phyloP scores from a whole-genome alignment of 1,140 invertebrate genomes.

The Sarcophaga peregrina region DNA sequence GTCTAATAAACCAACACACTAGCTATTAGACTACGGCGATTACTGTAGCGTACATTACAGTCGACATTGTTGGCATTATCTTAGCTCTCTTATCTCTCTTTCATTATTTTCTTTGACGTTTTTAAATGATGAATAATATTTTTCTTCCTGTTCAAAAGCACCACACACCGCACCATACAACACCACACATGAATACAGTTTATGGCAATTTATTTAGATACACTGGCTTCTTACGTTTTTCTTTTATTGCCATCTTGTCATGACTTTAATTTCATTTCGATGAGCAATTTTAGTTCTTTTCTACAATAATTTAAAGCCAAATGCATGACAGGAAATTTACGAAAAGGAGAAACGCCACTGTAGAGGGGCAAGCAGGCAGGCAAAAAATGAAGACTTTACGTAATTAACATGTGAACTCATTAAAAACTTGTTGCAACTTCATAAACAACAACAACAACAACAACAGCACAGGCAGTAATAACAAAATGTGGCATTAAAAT shows the following conservation, averaged over 20 bases:
- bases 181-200: not conserved
- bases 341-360: not conserved
- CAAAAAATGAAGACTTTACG: constrained; percentile 10
- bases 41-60: no score
- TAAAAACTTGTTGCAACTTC: constrained; percentile 42
- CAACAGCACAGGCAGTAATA: not conserved
- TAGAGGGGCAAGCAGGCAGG: not conserved
- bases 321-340: not conserved
- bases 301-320: constrained; percentile 18
- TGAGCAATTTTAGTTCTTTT: not conserved
- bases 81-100: no score
- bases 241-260: not conserved
- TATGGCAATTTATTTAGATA: not conserved
- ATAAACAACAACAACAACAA: constrained; percentile 30
- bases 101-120: not conserved
- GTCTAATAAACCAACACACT: no score
- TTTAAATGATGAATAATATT: not conserved
- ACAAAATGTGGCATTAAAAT: not conserved
- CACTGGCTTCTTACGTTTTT: not conserved
- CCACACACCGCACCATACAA: not conserved
- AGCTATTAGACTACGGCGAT: no score
- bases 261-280: not conserved
- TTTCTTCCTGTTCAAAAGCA: not conserved
- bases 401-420: constrained; percentile 44
- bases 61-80: no score